Evolutionary conservation across 2,888 invertebrate species (phyloP), one percentile per base, ranked within the genome.

Genomic region (Heliconius charithonia): DNA sequence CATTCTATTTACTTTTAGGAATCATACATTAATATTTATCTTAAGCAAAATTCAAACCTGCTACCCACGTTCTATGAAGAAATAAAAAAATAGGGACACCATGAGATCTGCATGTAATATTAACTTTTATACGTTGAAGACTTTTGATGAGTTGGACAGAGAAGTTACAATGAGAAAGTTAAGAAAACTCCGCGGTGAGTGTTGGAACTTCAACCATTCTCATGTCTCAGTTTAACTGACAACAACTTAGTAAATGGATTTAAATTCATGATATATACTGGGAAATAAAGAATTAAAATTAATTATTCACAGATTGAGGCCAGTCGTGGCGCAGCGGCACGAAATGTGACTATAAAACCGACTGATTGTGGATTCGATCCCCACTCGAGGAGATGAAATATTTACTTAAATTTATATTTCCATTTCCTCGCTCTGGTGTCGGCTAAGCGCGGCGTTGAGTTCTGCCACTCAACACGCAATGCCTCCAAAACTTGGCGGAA

Each of bases 111-210:
- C 56, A 71, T 71, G 41, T 27, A 74, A 73, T 73, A 59, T 37
- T 62, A 19, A 63, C 25, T 32, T 73, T 74, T 74, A 29, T 65
- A 66, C 41, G 63, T 51, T 75, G 66, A 66, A 66, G 74, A 74
- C 51, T 75, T 73, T 66, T 75, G 75, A 71, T 63, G 77, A 56
- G 62, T 76, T 67, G 27, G n/a, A 63, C 73, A 19, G 10, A 63
- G 51, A 51, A 77, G 77, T 77, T 77, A 74, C 63, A 71, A 71
- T 77, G 45, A 32, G 65, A 76, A 71, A 71, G 71, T 77, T 77
- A 63, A 71, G 71, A 51, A 71, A 41, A 69, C 59, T 32, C 32
- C 66, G 66, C 67, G 12, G n/a, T 67, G 62, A 56, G 76, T 62
- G 37, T 45, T 62, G 6, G 32, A 29, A 71, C 29, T 70, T 41